phyloP scores from a whole-genome alignment of 2,797 vertebrate genomes.

The Argyrosomus regius region DNA sequence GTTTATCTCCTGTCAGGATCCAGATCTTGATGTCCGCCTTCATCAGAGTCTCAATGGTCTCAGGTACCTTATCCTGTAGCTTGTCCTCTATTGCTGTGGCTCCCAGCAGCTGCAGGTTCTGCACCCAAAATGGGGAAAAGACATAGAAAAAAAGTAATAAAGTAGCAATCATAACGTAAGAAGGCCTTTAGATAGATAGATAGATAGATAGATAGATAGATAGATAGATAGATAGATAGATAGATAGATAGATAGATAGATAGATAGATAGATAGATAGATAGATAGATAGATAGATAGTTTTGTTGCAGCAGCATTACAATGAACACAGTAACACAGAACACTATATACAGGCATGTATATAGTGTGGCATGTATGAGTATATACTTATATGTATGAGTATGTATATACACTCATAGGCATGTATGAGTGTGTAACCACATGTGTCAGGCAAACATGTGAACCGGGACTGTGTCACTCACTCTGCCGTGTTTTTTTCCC shows the following conservation, averaged over 20 bases:
- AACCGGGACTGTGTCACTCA: slow-evolving; percentile 63
- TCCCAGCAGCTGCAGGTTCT: slow-evolving; percentile 97
- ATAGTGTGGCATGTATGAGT: no score
- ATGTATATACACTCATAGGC: no score
- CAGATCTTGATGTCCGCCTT: slow-evolving; percentile 99
- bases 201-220: no score
- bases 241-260: no score
- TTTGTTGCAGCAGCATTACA: no score
- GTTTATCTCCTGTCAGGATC: slow-evolving; percentile 99
- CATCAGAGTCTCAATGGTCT: slow-evolving; percentile 98
- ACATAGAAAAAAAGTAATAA: slow-evolving; percentile 22
- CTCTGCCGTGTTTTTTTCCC: slow-evolving; percentile 42
- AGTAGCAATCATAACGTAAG: slow-evolving; percentile 39
- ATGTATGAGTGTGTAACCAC: slow-evolving; percentile 21
- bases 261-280: not conserved
- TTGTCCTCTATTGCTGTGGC: slow-evolving; percentile 99
- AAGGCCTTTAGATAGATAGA: slow-evolving; percentile 50
- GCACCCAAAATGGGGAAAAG: slow-evolving; percentile 30
- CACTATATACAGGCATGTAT: no score
- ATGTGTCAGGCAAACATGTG: slow-evolving; percentile 68
- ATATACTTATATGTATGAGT: no score
- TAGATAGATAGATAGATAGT: no score
- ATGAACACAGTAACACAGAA: no score
- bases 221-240: no score
- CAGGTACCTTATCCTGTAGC: slow-evolving; percentile 97